These are phyloP conservation scores for Brenthis ino DNA, from an alignment of 2,888 invertebrate species.

Conservation along the genomic window DNA sequence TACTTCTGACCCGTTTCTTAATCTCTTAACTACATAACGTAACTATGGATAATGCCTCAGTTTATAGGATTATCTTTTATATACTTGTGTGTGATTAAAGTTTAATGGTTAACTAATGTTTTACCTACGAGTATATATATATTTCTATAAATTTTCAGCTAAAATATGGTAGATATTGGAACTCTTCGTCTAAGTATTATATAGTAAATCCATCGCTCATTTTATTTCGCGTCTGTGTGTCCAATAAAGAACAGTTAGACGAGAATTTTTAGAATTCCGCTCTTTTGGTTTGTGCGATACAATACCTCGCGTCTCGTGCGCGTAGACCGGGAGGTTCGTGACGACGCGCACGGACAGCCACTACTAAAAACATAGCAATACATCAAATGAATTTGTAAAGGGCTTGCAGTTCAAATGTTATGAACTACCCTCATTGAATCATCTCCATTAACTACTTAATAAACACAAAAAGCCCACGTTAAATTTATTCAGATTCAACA, in stretches of 20 bases:
- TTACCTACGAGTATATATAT: background rate
- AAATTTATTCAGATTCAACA: no score
- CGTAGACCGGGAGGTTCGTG: constrained; percentile 44
- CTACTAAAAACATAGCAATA: background rate
- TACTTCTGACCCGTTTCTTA: background rate
- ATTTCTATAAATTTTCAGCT: background rate
- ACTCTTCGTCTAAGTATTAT: constrained; percentile 18
- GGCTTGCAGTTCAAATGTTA: background rate
- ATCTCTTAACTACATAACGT: background rate
- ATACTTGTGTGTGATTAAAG: no score
- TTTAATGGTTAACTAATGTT: no score
- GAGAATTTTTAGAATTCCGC: constrained; percentile 67
- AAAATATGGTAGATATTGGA: background rate
- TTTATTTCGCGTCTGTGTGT: constrained; percentile 33
- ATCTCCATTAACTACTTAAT: no score
- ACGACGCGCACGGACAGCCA: constrained; percentile 18
- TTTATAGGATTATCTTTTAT: background rate
- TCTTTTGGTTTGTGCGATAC: constrained; percentile 55
- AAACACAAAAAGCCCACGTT: no score
- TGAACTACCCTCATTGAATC: background rate
- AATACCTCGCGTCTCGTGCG: constrained; percentile 32
- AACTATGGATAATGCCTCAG: background rate
- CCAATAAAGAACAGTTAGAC: constrained; percentile 61
- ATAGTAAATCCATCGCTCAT: constrained; percentile 28
- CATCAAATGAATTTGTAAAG: constrained; percentile 4